Percentiles rank a stretch among this genome's conserved stretches.
phyloP scores from a whole-genome alignment of 2,113 vertebrate species.

The Lynx canadensis region DNA sequence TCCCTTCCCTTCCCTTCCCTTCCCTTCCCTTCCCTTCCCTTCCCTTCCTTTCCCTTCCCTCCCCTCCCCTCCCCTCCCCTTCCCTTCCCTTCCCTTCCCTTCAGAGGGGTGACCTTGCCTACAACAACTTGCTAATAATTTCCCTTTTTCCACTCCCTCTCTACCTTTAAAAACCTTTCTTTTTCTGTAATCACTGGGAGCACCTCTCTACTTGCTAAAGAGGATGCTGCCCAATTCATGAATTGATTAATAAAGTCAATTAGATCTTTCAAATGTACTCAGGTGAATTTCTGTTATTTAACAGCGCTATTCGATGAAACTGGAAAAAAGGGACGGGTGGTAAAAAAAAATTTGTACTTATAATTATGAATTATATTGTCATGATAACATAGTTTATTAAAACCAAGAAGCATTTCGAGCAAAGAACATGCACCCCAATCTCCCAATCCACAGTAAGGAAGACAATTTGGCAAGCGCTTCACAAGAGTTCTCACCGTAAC shows the following conservation, averaged over 20 bases:
- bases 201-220: background rate
- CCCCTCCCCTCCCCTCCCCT: no score
- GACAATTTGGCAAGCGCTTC: accelerated
- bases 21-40: background rate
- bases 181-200: background rate
- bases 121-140: background rate
- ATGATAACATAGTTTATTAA: background rate
- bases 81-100: background rate
- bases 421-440: background rate
- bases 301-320: background rate
- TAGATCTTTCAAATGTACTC: background rate
- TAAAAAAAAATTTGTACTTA: background rate
- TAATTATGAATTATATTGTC: background rate
- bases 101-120: background rate
- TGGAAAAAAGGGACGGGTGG: background rate
- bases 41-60: background rate
- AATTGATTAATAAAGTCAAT: background rate
- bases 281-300: background rate
- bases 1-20: background rate
- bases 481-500: slow-evolving; percentile 91
- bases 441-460: background rate
- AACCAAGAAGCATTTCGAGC: background rate
- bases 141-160: background rate
- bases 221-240: background rate
- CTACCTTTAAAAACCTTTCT: background rate